phyloP scores from a whole-genome alignment of 2,113 vertebrate genomes.

The Ancistrus triradiatus region DNA sequence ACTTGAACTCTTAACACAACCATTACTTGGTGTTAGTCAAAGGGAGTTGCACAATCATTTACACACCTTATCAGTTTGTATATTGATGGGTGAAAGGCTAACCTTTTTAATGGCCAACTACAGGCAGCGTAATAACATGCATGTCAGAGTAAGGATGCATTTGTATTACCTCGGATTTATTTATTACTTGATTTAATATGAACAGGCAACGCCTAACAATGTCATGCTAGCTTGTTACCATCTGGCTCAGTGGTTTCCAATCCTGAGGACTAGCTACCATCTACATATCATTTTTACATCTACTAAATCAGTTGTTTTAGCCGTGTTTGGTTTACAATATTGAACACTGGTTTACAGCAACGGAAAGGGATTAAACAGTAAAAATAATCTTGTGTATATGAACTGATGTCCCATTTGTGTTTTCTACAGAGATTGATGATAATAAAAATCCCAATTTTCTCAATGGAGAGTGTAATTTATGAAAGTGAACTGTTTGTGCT shows the following conservation, averaged over 20 bases:
- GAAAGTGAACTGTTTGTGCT: too few relatives aligned
- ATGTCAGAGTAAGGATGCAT: too few relatives aligned
- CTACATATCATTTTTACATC: neutral
- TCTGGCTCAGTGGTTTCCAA: neutral
- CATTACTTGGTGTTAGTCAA: too few relatives aligned
- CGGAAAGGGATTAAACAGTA: neutral
- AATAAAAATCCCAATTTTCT: too few relatives aligned
- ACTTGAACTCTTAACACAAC: too few relatives aligned
- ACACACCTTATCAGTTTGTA: neutral
- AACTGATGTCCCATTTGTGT: slow-evolving; percentile 9
- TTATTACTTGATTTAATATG: slow-evolving; percentile 11
- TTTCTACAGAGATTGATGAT: too few relatives aligned
- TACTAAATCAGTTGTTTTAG: neutral
- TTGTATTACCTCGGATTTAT: slow-evolving; percentile 23
- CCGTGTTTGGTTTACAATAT: neutral
- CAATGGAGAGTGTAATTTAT: too few relatives aligned
- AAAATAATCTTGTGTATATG: neutral
- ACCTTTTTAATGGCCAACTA: too few relatives aligned
- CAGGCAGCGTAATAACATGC: too few relatives aligned
- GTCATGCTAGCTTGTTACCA: neutral
- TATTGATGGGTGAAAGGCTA: too few relatives aligned
- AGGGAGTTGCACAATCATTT: neutral
- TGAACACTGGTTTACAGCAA: neutral
- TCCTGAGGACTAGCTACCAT: neutral
- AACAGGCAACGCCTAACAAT: neutral